These are phyloP conservation scores for Bombus huntii DNA, from an alignment of 1,140 invertebrate genomes.

Conservation along the genomic window DNA sequence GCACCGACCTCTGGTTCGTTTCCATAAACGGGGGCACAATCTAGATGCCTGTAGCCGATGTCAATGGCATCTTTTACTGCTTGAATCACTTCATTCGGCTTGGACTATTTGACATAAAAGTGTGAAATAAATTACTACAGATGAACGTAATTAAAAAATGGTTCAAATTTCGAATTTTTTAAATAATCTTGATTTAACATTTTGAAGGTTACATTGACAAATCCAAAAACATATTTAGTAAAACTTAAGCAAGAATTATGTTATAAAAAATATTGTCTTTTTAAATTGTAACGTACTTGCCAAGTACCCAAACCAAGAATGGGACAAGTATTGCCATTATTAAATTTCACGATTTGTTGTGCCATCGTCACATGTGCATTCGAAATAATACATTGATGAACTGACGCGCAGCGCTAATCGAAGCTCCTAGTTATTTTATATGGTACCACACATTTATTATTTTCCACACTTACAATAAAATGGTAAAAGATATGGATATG, in stretches of 20 bases:
- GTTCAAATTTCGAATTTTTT: not conserved
- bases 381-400: not conserved
- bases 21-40: slow-evolving; percentile 86
- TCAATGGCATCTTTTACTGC: slow-evolving; percentile 87
- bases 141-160: not conserved
- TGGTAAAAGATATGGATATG: no score
- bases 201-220: not conserved
- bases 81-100: slow-evolving; percentile 83
- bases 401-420: not conserved
- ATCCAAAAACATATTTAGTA: not conserved
- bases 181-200: not conserved
- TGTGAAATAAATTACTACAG: not conserved
- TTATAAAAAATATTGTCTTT: not conserved
- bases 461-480: no score
- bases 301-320: slow-evolving; percentile 6
- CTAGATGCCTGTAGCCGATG: slow-evolving; percentile 87
- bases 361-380: not conserved
- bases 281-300: not conserved
- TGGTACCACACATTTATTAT: not conserved
- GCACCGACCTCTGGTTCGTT: slow-evolving; percentile 93
- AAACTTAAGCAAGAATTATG: not conserved
- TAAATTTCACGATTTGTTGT: not conserved
- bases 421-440: not conserved
- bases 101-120: slow-evolving; percentile 64
- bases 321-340: not conserved